Base-by-base conservation (phyloP, 2,113 vertebrate genomes). In the Embiotoca jacksoni region DNA sequence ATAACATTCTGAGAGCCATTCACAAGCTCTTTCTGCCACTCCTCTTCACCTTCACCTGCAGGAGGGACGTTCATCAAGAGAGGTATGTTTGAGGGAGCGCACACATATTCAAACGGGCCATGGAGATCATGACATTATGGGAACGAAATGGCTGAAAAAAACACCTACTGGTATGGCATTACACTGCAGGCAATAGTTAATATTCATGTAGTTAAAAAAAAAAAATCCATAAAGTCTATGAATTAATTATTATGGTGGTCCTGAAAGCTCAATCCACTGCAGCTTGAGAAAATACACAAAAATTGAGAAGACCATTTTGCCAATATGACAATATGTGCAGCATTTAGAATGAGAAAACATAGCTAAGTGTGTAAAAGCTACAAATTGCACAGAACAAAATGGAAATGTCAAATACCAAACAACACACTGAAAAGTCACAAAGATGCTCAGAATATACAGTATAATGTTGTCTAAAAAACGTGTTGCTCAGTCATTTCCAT, bases 21-120 rank as follows among this genome's bases (percentile, higher is more conserved):
- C 94, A 97, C 94, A 91, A 89, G 94, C 95, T 98, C 96, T 95
- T 93, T 97, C 93, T 95, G 96, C 97, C 96, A 96, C 86, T 97
- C 95, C 96, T 96, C 96, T 95, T 96, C 96, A 90, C 95, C 96
- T 97, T 88, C 86, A 92, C 88, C 92, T 93, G 92, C 85, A 81
- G 89, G 74, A 75, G 94, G 95, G 95, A 94, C 94, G 94, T 94
- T 96, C 89, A 93, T 85, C 94, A 35, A 90, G 69, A 93, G 68
- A 92, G 75, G 89, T 31, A 75, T 58, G 77, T 72, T 83, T 89
- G 64, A 88, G 61, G 72, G 75, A 56, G 64, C 7, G 63, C 33
- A 61, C 65, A 78, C 56, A 82, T n/a, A 50, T 65, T 80, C 55
- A 66, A 54, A 56, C 36, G 72, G 83, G 70, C 70, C 62, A 75